Evolutionary conservation across 2,797 vertebrate species (phyloP), one percentile per base, ranked within the genome.

Genomic region (Mionectes olivaceus): DNA sequence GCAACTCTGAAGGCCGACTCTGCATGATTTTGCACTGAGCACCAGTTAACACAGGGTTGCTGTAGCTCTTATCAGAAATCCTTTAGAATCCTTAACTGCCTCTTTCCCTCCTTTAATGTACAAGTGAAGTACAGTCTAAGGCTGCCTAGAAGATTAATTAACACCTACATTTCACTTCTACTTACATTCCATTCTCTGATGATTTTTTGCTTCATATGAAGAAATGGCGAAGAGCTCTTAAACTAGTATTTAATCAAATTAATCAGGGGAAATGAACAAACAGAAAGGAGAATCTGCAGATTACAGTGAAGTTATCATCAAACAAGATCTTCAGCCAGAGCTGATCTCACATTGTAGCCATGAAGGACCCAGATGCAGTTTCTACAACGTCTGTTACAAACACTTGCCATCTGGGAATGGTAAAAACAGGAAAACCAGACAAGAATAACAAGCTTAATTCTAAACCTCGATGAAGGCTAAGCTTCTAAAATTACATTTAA

Each of bases 1-100:
- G 93, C 91, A 93, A 93, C 90, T 90, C 81, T 71, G 56, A 64
- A 55, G 87, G 65, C 78, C 56, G 50, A 39, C 49, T 39, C 37
- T 16, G 63, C 61, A 56, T 6, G 23, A 39, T 68, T 95, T 89
- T 68, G 12, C 44, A 53, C 30, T 4, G 6, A 93, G 71, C 46
- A 35, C 24, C 44, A 39, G 21, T n/a, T 84, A 82, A 41, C 16
- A 52, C 3, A 46, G 53, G 25, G 30, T 32, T 79, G 59, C 41
- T 59, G 41, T 65, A 83, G 67, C 37, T 83, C 60, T 60, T 92
- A 37, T 82, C 56, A 57, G 70, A 60, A 43, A 24, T 6, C 53
- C 19, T 74, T 85, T 6, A 53, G 33, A 57, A 24, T 39, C 27
- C 53, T 33, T 59, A 64, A 52, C 22, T 70, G 75, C 49, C 32